These are phyloP conservation scores for Trachymyrmex septentrionalis DNA, from an alignment of 1,140 invertebrate genomes.

Conservation along the genomic window DNA sequence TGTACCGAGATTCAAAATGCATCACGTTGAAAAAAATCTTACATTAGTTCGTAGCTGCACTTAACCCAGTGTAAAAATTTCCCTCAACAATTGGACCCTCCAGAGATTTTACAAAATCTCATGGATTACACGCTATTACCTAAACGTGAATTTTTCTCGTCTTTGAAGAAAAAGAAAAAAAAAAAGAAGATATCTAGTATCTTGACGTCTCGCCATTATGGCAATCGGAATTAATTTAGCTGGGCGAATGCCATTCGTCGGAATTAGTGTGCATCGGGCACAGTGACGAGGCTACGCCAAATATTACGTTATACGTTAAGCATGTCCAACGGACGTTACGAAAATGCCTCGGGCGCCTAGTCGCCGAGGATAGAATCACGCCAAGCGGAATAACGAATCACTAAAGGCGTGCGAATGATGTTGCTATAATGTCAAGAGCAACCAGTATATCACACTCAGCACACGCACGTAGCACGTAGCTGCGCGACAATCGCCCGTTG, in stretches of 20 bases:
- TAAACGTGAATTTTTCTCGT: neutral
- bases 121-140: too few relatives aligned
- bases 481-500: neutral
- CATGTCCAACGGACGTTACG: conserved; percentile 57
- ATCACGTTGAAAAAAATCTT: neutral
- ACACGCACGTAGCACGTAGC: conserved; percentile 31
- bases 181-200: neutral
- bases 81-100: neutral
- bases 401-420: conserved; percentile 39
- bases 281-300: conserved; percentile 13
- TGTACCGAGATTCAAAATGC: neutral
- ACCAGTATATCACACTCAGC: conserved; percentile 62
- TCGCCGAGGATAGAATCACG: conserved; percentile 14
- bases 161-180: too few relatives aligned
- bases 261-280: conserved; percentile 42
- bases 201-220: neutral
- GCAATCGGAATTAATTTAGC: neutral
- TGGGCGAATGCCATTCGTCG: conserved; percentile 4
- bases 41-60: neutral
- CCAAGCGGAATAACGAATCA: conserved; percentile 46
- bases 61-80: neutral
- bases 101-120: neutral
- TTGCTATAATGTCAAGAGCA: conserved; percentile 78
- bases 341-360: conserved; percentile 47
- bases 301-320: conserved; percentile 62